Percentiles rank a stretch among this genome's conserved stretches.
Evolutionary conservation across 2,888 invertebrate genomes (phyloP).

Genomic region (Polydrusus cervinus): DNA sequence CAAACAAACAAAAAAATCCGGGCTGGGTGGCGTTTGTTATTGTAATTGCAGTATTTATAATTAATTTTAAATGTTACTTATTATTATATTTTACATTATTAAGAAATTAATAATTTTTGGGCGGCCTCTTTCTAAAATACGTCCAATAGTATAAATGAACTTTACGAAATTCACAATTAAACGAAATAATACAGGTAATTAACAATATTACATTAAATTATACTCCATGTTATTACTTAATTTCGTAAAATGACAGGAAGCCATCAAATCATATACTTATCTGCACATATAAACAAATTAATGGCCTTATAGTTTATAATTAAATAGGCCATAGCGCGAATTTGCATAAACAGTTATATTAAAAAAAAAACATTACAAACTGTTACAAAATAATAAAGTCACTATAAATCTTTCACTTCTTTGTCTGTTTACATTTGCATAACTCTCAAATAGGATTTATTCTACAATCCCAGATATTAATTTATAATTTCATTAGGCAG

Average conservation of each 20-base stretch:
- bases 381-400: slow-evolving; percentile 41
- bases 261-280: slow-evolving; percentile 3
- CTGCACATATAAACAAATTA: slow-evolving; percentile 17
- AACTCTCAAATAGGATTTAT: slow-evolving; percentile 39
- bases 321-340: slow-evolving; percentile 30
- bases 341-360: slow-evolving; percentile 44
- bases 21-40: no score
- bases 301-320: slow-evolving; percentile 20
- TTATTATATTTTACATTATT: no score
- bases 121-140: no score
- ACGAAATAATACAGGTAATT: no score
- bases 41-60: no score
- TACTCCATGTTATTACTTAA: neutral
- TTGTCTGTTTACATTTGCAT: slow-evolving; percentile 50
- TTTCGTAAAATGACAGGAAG: slow-evolving; percentile 15
- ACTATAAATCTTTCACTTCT: slow-evolving; percentile 41
- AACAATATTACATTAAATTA: neutral
- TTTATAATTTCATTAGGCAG: slow-evolving; percentile 39
- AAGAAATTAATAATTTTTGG: no score
- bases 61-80: no score
- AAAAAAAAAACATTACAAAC: neutral
- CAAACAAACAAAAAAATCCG: no score
- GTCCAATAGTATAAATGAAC: no score
- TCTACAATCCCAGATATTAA: slow-evolving; percentile 36
- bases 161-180: no score